phyloP scores from a whole-genome alignment of 2,797 vertebrate genomes.

The Sylvilagus floridanus region DNA sequence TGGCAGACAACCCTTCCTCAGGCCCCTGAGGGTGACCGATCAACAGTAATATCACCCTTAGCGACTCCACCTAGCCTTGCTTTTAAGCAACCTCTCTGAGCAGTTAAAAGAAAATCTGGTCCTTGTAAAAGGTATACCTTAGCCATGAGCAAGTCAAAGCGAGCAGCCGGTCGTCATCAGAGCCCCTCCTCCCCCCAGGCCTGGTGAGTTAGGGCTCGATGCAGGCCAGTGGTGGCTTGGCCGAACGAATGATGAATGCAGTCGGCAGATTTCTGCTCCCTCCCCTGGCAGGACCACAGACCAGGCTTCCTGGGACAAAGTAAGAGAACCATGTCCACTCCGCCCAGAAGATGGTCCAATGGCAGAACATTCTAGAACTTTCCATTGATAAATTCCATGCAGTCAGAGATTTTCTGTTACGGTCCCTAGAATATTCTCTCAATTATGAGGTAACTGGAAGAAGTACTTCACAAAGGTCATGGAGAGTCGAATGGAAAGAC shows the following conservation, averaged over 20 bases:
- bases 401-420: neutral
- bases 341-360: neutral
- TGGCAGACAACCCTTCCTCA: too few relatives aligned
- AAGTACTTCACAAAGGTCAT: too few relatives aligned
- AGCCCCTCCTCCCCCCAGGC: too few relatives aligned
- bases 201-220: too few relatives aligned
- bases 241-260: too few relatives aligned
- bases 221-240: too few relatives aligned
- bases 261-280: too few relatives aligned
- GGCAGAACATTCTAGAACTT: neutral
- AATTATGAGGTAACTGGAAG: neutral
- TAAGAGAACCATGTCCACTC: neutral
- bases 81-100: neutral
- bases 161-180: neutral
- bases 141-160: neutral
- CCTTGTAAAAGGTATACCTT: neutral
- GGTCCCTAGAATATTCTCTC: neutral
- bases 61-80: neutral
- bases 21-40: too few relatives aligned
- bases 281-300: neutral
- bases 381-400: neutral
- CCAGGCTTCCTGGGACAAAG: neutral
- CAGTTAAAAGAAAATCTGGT: neutral
- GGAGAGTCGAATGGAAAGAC: too few relatives aligned
- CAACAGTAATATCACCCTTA: neutral